Evolutionary conservation across 2,797 vertebrate genomes (phyloP).

Genomic region (Scarus forsteni): DNA sequence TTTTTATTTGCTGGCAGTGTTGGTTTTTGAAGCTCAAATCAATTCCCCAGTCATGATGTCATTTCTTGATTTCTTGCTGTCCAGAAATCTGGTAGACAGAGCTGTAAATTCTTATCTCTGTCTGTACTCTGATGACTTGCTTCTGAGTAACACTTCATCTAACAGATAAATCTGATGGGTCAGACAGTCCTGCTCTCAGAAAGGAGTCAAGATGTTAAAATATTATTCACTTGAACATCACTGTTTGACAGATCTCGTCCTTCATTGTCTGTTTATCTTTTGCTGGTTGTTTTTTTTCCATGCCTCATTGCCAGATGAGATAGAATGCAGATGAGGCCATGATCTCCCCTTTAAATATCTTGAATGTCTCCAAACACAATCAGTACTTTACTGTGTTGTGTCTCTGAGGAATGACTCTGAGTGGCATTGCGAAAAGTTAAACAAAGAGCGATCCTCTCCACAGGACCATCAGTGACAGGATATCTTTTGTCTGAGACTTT

Average conservation of each 20-base stretch:
- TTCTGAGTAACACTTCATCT: not conserved
- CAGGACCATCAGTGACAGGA: too few relatives aligned
- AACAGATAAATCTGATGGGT: conserved; percentile 4
- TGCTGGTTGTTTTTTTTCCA: not conserved
- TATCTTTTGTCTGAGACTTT: too few relatives aligned
- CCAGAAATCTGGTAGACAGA: not conserved
- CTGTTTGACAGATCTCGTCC: not conserved
- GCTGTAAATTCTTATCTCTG: not conserved
- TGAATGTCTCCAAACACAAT: not conserved
- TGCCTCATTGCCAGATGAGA: not conserved
- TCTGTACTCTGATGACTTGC: not conserved
- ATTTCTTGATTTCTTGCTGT: too few relatives aligned
- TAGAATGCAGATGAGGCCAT: conserved; percentile 7
- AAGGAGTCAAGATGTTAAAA: not conserved
- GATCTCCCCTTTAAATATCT: not conserved
- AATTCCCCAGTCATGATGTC: too few relatives aligned
- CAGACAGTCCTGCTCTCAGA: conserved; percentile 1
- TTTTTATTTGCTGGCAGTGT: too few relatives aligned
- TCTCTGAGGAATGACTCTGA: too few relatives aligned
- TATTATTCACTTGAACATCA: not conserved
- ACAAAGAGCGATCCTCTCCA: too few relatives aligned
- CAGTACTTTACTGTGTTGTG: not conserved
- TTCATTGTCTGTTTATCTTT: conserved; percentile 8
- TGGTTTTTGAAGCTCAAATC: too few relatives aligned
- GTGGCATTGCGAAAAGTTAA: too few relatives aligned